phyloP scores from a whole-genome alignment of 2,113 vertebrate genomes.

The Dipodomys merriami region DNA sequence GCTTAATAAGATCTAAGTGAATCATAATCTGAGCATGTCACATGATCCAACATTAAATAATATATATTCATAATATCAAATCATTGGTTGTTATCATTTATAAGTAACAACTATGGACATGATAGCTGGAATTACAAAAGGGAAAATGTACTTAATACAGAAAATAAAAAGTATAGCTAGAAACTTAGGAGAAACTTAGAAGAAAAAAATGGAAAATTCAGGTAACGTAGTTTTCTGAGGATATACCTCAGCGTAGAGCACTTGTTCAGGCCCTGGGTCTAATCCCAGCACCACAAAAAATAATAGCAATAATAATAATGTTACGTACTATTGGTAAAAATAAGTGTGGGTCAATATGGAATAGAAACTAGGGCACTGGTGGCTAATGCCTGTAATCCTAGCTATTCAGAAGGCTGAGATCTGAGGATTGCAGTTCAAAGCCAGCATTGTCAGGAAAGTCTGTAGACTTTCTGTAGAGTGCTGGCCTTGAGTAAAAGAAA shows the following conservation, averaged over 20 bases:
- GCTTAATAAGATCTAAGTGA: neutral
- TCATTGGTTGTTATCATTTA: constrained; percentile 37
- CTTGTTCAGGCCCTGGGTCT: neutral
- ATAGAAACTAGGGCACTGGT: neutral
- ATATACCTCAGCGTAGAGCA: neutral
- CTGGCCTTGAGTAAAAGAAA: too few species aligned
- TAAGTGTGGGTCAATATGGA: neutral
- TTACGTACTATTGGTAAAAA: neutral
- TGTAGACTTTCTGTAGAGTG: too few species aligned
- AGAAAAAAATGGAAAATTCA: neutral
- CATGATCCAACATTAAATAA: neutral
- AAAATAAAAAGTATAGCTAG: neutral
- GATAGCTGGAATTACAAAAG: neutral
- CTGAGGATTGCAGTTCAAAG: too few species aligned
- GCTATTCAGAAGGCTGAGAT: too few species aligned
- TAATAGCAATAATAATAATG: neutral
- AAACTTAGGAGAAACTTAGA: neutral
- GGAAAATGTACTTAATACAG: neutral
- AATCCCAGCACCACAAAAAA: neutral
- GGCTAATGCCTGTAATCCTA: too few species aligned
- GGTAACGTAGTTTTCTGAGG: neutral
- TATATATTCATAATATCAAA: neutral
- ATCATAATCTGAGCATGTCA: constrained; percentile 20
- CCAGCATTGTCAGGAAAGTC: too few species aligned
- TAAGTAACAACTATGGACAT: neutral